Conservation (phyloP, 2,797 vertebrate genomes). For the Sphaeramia orbicularis region DNA sequence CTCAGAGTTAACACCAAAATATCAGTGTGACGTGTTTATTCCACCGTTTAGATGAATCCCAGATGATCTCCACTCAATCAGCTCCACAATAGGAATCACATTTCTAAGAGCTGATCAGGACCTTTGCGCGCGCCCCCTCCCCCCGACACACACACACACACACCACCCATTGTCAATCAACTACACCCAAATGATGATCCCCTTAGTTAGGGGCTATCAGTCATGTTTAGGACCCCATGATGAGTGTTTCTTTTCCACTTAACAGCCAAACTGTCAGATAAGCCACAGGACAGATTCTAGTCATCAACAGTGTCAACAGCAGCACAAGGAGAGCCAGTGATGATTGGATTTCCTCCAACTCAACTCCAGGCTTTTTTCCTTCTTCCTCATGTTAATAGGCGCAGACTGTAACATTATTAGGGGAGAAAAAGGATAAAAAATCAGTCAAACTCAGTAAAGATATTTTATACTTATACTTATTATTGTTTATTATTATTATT, state of each 20-base stretch:
- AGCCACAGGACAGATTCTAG: slow-evolving; percentile 37
- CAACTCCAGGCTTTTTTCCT: neutral
- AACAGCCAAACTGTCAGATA: slow-evolving; percentile 47
- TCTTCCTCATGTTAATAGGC: too few species aligned
- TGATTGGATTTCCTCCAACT: slow-evolving; percentile 49
- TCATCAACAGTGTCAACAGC: slow-evolving; percentile 49
- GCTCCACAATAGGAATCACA: slow-evolving; percentile 52
- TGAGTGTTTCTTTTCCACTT: slow-evolving; percentile 5
- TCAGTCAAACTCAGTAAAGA: too few species aligned
- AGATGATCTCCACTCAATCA: slow-evolving; percentile 70
- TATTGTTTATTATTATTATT: too few species aligned
- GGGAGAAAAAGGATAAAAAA: too few species aligned
- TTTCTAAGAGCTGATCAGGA: slow-evolving; percentile 13
- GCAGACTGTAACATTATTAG: too few species aligned
- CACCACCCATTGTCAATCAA: slow-evolving; percentile 3
- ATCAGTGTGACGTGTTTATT: slow-evolving; percentile 1
- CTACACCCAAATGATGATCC: slow-evolving; percentile 67
- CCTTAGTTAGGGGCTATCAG: slow-evolving; percentile 70
- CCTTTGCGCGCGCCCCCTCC: too few species aligned
- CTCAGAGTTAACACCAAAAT: slow-evolving; percentile 12
- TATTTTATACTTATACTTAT: too few species aligned
- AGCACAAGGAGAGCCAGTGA: slow-evolving; percentile 17
- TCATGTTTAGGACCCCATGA: slow-evolving; percentile 49
- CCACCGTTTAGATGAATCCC: slow-evolving; percentile 35
- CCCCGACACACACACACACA: too few species aligned